Evolutionary conservation across 2,113 vertebrate genomes (phyloP), one percentile per base, ranked within the genome.

Genomic region (Ctenodactylus gundi): DNA sequence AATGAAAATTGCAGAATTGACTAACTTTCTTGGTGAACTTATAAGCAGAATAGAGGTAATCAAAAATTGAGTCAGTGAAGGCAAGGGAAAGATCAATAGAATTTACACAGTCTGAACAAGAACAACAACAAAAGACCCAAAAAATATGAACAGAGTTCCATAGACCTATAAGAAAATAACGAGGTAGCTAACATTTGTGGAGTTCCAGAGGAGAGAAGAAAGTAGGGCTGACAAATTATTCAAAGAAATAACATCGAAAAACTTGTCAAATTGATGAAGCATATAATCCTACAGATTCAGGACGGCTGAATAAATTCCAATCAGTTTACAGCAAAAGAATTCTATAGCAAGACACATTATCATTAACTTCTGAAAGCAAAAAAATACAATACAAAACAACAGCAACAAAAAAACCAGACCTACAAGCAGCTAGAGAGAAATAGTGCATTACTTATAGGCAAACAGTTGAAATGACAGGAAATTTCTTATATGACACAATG

Each of bases 391-490:
- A n/a, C n/a, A n/a, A n/a, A n/a, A n/a, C n/a, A n/a, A n/a, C n/a
- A n/a, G n/a, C n/a, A n/a, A n/a, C n/a, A n/a, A n/a, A n/a, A n/a
- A 55, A 88, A 82, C 87, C 29, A 87, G 70, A 62, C 36, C 55
- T 91, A 70, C 94, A 91, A 91, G 62, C 34, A 95, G 21, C 55
- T 41, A 60, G 36, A 83, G 87, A 91, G 36, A 91, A 91, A 55
- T 10, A 83, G 39, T 70, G 5, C 29, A 77, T 92, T 88, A 82
- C 77, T 51, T 93, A 93, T 13, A 78, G 53, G 82, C 57, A 84
- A n/a, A 21, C 34, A 87, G 65, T 58, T 78, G 39, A 80, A 62
- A 65, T 91, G 64, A 64, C 49, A 88, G n/a, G 55, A 51, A 49
- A 72, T 88, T 84, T 83, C 68, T 94, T 46, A 91, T 53, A 34